phyloP scores from a whole-genome alignment of 1,140 invertebrate species.

The Leptonema lineaticorne region DNA sequence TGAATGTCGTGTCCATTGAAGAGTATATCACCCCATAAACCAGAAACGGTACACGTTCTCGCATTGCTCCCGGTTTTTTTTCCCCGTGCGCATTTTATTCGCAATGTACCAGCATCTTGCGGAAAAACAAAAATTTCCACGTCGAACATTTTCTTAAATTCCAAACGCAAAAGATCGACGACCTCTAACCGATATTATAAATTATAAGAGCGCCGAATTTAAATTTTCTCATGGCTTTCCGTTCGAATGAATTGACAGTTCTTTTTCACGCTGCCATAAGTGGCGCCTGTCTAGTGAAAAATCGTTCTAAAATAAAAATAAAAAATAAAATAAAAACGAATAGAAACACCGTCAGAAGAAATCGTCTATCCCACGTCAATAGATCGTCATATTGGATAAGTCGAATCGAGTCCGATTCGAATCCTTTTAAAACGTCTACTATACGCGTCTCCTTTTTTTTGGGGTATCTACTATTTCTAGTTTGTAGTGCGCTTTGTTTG shows the following conservation, averaged over 20 bases:
- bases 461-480: too few species aligned
- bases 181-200: too few species aligned
- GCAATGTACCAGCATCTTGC: neutral
- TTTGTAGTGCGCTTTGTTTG: too few species aligned
- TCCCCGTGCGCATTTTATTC: neutral
- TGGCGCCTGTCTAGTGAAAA: too few species aligned
- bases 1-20: conserved; percentile 22
- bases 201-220: too few species aligned
- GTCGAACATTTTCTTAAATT: neutral
- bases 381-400: conserved; percentile 27
- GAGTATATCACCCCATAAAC: conserved; percentile 23
- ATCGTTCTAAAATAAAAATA: too few species aligned
- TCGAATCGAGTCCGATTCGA: conserved; percentile 5
- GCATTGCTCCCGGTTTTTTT: conserved; percentile 20
- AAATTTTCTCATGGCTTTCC: too few species aligned
- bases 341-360: too few species aligned
- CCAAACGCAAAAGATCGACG: too few species aligned
- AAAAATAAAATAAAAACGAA: neutral
- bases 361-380: conserved; percentile 8
- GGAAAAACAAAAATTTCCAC: neutral
- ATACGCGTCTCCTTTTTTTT: too few species aligned
- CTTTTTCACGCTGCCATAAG: too few species aligned
- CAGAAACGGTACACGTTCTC: conserved; percentile 22
- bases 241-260: too few species aligned
- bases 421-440: conserved; percentile 18